Evolutionary conservation across 2,888 invertebrate genomes (phyloP), one percentile per base, ranked within the genome.

Genomic region (Poecilus cupreus): DNA sequence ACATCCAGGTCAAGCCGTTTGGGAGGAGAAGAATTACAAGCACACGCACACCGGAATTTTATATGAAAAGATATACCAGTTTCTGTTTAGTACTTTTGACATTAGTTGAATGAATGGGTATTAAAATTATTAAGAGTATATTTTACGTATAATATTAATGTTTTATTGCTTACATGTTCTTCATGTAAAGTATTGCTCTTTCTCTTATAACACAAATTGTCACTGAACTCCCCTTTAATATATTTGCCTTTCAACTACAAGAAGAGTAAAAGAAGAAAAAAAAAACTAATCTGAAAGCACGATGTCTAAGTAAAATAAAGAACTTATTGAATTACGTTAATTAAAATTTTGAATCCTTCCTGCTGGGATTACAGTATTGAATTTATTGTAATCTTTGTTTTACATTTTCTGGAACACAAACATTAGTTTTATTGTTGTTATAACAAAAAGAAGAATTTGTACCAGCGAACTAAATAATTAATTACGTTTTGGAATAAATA

Each of bases 251-350:
- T 8, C 39, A 4, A 39, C 37, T 70, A 20, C 39, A n/a, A 70
- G 13, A 37, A 11, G 39, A 39, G 5, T 39, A 20, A 10, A 20
- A 39, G 39, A 20, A 70, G 20, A 20, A 32, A 39, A 70, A 70
- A 70, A 18, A 37, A 20, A 16, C 13, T 39, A 39, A 70, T 64
- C 32, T 26, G 32, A 26, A 39, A 20, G 20, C 39, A 43, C 39
- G 70, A 70, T 70, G 39, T 39, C 70, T 39, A 39, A 70, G 13
- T n/a, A 32, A 32, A 22, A 20, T 39, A 70, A 70, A 18, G 20
- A 20, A 37, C 39, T 39, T 20, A 70, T 39, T 70, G 70, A 70
- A 70, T 70, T 43, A 18, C 70, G 22, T 70, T 43, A 39, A 70
- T 70, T 70, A 39, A 70, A 70, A 70, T 37, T 16, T 39, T 70